Conservation (phyloP, 2,888 invertebrate species). For the Mystacides longicornis region DNA sequence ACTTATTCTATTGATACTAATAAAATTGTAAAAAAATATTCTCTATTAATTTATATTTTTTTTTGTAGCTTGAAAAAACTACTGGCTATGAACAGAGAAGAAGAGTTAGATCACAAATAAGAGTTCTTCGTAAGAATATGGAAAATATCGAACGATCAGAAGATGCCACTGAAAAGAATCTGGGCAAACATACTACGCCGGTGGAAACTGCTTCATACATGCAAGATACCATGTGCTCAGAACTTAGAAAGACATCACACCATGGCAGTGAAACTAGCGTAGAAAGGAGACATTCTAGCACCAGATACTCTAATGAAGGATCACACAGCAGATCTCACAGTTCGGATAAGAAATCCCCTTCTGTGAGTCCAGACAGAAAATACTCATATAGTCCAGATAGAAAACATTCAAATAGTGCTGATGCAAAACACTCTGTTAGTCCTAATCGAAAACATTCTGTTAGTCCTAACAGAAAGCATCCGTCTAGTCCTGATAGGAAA, state of each 20-base stretch:
- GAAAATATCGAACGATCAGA: slow-evolving; percentile 32
- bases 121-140: slow-evolving; percentile 59
- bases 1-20: too few species aligned
- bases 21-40: background rate
- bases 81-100: slow-evolving; percentile 70
- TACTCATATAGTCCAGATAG: background rate
- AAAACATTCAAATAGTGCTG: background rate
- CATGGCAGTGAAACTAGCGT: background rate
- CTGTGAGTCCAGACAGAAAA: slow-evolving; percentile 14
- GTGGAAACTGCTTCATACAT: slow-evolving; percentile 3
- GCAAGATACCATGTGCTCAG: slow-evolving; percentile 21
- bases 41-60: slow-evolving; percentile 2
- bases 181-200: slow-evolving; percentile 26
- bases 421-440: too few species aligned
- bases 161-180: slow-evolving; percentile 16
- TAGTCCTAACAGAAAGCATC: too few species aligned
- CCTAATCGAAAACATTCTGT: too few species aligned
- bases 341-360: slow-evolving; percentile 10
- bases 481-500: too few species aligned
- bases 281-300: slow-evolving; percentile 3
- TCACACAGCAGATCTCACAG: slow-evolving; percentile 10
- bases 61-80: slow-evolving; percentile 63
- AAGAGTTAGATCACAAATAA: slow-evolving; percentile 68
- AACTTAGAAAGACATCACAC: slow-evolving; percentile 15
- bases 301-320: background rate